Conservation (phyloP, 2,113 vertebrate species). For the Bombycilla garrulus region DNA sequence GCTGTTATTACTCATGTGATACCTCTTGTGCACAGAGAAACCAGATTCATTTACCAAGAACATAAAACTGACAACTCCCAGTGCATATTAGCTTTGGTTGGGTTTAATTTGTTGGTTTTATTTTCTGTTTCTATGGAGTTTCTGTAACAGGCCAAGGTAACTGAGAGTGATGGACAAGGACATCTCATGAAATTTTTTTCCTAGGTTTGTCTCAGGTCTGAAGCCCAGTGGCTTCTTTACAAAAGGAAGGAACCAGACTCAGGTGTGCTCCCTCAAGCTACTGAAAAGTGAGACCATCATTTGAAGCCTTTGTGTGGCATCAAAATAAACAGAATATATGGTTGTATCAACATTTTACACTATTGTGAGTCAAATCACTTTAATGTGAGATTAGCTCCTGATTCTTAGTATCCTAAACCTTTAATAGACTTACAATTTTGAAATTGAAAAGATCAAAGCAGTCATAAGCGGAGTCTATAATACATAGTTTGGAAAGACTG, state of each 20-base stretch:
- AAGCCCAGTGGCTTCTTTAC: neutral
- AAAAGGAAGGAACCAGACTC: neutral
- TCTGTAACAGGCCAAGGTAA: neutral
- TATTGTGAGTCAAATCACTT: constrained; percentile 53
- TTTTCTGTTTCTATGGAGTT: neutral
- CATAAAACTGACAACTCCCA: neutral
- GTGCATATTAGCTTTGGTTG: accelerated
- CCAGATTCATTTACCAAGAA: neutral
- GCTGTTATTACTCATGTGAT: neutral
- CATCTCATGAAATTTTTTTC: neutral
- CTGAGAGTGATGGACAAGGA: too few species aligned
- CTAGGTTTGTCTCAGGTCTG: neutral
- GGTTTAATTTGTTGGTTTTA: neutral
- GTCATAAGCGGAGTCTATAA: constrained; percentile 32
- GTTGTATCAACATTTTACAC: constrained; percentile 30
- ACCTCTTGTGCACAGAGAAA: neutral
- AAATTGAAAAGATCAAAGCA: constrained; percentile 67
- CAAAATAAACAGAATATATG: constrained; percentile 14
- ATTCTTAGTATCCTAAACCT: constrained; percentile 59
- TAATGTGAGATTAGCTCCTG: constrained; percentile 56
- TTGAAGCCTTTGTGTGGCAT: neutral
- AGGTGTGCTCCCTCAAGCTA: neutral
- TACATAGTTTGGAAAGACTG: constrained; percentile 34
- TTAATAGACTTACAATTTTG: constrained; percentile 63
- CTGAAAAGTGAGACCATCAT: neutral